Base-by-base conservation (phyloP, 2,888 invertebrate genomes). In the Xestia c-nigrum region DNA sequence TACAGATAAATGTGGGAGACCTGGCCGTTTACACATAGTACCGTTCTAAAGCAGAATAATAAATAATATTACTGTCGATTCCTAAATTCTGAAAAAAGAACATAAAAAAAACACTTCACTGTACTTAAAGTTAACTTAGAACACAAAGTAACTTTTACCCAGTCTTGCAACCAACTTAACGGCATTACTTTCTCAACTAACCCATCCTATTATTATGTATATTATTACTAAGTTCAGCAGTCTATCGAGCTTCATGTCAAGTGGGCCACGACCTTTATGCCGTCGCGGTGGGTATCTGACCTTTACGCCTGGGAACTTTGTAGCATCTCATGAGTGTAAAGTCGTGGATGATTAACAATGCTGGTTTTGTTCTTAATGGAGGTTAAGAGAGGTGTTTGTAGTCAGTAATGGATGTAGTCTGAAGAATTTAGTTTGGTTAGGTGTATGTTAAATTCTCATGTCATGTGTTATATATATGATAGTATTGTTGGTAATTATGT, bases 241-340 rank as follows among this genome's bases (percentile, higher is more conserved):
- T 67, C 46, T 50, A 85, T 66, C 43, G 65, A 47, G 74, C 67
- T 69, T 78, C 80, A 81, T 75, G 85, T 81, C 81, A 78, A 83
- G 76, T 80, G 68, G 63, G 74, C 65, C 76, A 24, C 74, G 87
- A 86, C 87, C 89, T 89, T 86, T 87, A 75, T 69, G 68, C 76
- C 57, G 65, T 69, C 74, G 85, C 86, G 74, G 85, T 86, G 84
- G 87, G 86, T 89, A 88, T 84, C 87, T 85, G 85, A 88, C 89
- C 90, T 90, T 88, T 89, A 50, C 66, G 78, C 72, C 68, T 69
- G 79, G 66, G 76, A 77, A 78, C 68, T 68, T 59, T n/a, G 74
- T 59, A 16, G 47, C 82, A 55, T 77, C 78, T 63, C 57, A n/a
- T 72, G 63, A 63, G 55, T n/a, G 19, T 50, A 12, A 57, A 24